phyloP scores from a whole-genome alignment of 2,113 vertebrate genomes.

The Pelusios castaneus region DNA sequence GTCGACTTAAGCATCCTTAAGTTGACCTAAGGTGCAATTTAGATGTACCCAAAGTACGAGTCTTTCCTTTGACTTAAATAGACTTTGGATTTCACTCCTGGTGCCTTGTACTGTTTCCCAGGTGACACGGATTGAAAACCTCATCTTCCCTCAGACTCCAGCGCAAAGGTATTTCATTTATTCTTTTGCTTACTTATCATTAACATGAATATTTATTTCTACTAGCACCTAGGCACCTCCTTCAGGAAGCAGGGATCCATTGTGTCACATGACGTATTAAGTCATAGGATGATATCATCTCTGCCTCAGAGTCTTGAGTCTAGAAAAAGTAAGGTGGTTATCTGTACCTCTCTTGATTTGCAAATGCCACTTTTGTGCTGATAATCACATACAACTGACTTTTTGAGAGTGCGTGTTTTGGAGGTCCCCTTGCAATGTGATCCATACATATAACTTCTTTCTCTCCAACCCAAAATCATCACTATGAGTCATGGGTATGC shows the following conservation, averaged over 20 bases:
- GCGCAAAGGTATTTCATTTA: not conserved
- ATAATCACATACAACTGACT: not conserved
- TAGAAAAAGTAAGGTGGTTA: not conserved
- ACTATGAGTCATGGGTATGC: not conserved
- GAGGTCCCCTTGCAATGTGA: not conserved
- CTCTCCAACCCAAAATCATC: not conserved
- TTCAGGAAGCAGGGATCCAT: not conserved
- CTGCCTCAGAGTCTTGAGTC: not conserved
- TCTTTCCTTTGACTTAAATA: not conserved
- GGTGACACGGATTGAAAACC: not conserved
- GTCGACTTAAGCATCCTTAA: too few species aligned
- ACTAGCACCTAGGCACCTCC: conserved; percentile 8
- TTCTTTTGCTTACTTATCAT: not conserved
- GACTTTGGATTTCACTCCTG: not conserved
- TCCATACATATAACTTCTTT: not conserved
- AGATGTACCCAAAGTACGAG: not conserved
- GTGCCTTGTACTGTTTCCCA: accelerated
- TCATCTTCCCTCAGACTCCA: not conserved
- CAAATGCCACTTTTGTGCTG: accelerated
- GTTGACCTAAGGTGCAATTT: too few species aligned
- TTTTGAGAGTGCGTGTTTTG: not conserved
- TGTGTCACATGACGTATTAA: not conserved
- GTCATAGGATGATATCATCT: not conserved
- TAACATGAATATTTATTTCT: not conserved
- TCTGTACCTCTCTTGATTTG: not conserved